Evolutionary conservation across 2,888 invertebrate genomes (phyloP).

Genomic region (Dasypolia templi): DNA sequence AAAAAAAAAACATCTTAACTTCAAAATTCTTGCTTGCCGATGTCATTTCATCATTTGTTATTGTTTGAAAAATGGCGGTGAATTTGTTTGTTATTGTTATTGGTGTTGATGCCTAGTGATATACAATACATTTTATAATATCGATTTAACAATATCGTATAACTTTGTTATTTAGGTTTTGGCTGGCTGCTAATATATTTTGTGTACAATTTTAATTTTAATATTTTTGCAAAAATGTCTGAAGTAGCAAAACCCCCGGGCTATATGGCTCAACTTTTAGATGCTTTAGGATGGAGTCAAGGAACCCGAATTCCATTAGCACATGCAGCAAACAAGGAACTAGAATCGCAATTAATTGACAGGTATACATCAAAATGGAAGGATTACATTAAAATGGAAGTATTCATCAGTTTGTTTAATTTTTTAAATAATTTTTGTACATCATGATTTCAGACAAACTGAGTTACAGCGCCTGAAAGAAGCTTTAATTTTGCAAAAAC

Average conservation of each 20-base stretch:
- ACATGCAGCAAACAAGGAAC: conserved; percentile 92
- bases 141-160: conserved; percentile 66
- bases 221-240: conserved; percentile 70
- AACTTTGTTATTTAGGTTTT: conserved; percentile 47
- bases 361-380: conserved; percentile 73
- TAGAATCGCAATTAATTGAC: conserved; percentile 81
- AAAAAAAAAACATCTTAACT: conserved; percentile 6
- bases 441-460: conserved; percentile 81
- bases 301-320: conserved; percentile 95
- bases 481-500: conserved; percentile 78
- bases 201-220: conserved; percentile 31
- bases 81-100: conserved; percentile 64
- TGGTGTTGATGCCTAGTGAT: conserved; percentile 52
- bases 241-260: conserved; percentile 76
- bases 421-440: neutral
- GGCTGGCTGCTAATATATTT: conserved; percentile 40
- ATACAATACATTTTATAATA: conserved; percentile 56
- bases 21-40: neutral
- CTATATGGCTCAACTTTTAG: conserved; percentile 92
- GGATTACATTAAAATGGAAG: neutral
- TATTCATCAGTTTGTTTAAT: neutral
- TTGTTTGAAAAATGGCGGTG: conserved; percentile 74
- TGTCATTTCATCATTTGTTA: conserved; percentile 71
- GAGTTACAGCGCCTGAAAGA: conserved; percentile 86
- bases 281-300: conserved; percentile 93